These are phyloP conservation scores for Rallus limicola DNA, from an alignment of 2,113 vertebrate species.

Conservation along the genomic window DNA sequence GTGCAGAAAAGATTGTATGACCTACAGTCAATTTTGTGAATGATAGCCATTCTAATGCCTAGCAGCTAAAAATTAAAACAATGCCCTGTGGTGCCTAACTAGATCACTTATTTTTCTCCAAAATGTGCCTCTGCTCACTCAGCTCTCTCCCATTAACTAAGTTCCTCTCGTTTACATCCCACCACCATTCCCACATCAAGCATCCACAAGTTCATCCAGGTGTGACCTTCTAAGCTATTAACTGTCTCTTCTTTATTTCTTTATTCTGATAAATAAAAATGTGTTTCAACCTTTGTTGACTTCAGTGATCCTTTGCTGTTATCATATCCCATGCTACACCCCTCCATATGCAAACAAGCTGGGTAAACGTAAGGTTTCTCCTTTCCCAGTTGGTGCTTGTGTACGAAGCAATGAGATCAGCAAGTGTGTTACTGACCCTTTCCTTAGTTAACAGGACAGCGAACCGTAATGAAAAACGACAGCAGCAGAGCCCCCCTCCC, in stretches of 20 bases:
- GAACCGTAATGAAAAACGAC: not conserved
- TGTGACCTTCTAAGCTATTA: not conserved
- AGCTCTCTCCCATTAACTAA: not conserved
- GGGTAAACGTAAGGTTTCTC: not conserved
- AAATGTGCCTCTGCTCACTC: not conserved
- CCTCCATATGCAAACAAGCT: accelerated
- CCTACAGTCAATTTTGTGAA: not conserved
- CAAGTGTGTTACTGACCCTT: accelerated
- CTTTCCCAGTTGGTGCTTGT: not conserved
- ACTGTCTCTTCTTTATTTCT: not conserved
- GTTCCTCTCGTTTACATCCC: not conserved
- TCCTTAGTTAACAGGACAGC: not conserved
- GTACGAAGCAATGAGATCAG: accelerated
- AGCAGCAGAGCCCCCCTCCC: not conserved
- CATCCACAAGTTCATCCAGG: not conserved
- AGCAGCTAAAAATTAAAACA: not conserved
- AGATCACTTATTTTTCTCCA: not conserved
- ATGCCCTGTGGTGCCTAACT: not conserved
- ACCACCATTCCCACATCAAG: not conserved
- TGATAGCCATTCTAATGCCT: not conserved
- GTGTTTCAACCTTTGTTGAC: not conserved
- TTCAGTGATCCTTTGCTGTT: not conserved
- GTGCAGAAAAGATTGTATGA: not conserved
- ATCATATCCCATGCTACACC: not conserved
- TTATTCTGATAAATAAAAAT: not conserved